Conservation (phyloP, 2,888 invertebrate genomes). For the Tenthredo scrophulariae region DNA sequence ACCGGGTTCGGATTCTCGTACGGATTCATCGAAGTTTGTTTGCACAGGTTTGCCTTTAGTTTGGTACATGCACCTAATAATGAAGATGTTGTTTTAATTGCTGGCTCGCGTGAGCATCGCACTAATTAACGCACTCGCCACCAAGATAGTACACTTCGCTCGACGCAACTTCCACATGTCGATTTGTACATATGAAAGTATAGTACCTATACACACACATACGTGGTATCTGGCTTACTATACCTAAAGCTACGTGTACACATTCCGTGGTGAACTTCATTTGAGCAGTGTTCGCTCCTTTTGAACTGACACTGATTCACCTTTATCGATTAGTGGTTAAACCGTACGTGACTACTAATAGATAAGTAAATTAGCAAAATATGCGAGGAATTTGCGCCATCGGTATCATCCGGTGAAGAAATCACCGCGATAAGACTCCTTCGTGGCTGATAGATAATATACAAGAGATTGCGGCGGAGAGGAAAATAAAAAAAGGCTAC, state of each 20-base stretch:
- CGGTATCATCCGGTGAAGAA: constrained; percentile 19
- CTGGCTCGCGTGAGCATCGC: constrained; percentile 76
- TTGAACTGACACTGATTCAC: not conserved
- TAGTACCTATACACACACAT: not conserved
- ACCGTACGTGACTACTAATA: constrained; percentile 9
- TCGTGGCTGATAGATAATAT: constrained; percentile 47
- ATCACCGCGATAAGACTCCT: constrained; percentile 38
- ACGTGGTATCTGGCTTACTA: not conserved
- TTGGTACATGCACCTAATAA: constrained; percentile 73
- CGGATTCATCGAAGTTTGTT: constrained; percentile 52
- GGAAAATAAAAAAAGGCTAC: not conserved
- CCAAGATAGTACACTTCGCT: constrained; percentile 70
- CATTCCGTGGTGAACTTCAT: not conserved
- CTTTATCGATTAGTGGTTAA: constrained; percentile 15
- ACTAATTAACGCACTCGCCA: constrained; percentile 77
- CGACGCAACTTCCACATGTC: constrained; percentile 64
- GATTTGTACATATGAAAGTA: not conserved
- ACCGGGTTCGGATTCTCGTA: constrained; percentile 48
- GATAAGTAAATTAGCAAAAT: constrained; percentile 59
- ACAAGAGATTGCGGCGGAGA: constrained; percentile 5
- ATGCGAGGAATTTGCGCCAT: constrained; percentile 42
- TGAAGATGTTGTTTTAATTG: constrained; percentile 78
- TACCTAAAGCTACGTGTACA: constrained; percentile 2
- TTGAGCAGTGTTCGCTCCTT: not conserved
- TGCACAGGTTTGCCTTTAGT: constrained; percentile 52